These are phyloP conservation scores for Stenodema calcarata DNA, from an alignment of 2,888 invertebrate species.

Conservation along the genomic window DNA sequence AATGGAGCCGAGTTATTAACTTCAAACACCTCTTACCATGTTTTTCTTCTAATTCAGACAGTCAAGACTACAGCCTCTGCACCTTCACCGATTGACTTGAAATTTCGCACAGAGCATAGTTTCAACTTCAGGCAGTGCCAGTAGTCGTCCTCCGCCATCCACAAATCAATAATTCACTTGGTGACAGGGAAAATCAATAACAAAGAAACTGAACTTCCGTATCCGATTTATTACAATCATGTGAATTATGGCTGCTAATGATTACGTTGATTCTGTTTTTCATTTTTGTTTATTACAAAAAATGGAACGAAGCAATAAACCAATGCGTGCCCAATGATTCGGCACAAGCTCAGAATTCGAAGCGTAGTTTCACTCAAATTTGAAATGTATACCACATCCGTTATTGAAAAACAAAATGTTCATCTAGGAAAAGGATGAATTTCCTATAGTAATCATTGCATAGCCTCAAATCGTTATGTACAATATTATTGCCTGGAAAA, in stretches of 20 bases:
- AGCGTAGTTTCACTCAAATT: constrained; percentile 21
- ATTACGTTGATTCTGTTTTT: constrained; percentile 47
- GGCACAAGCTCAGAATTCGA: constrained; percentile 44
- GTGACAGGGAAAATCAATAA: neutral
- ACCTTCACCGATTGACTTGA: no score
- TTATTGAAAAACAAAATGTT: neutral
- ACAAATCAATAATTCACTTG: no score
- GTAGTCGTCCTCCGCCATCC: no score
- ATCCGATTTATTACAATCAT: constrained; percentile 51
- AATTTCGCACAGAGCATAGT: no score
- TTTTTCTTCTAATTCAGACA: no score
- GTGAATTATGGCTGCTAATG: constrained; percentile 54
- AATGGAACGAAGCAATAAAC: constrained; percentile 44
- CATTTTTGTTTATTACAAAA: constrained; percentile 21
- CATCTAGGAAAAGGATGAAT: neutral
- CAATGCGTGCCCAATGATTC: constrained; percentile 17
- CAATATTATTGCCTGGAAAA: constrained; percentile 38
- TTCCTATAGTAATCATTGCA: constrained; percentile 34
- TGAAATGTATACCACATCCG: neutral
- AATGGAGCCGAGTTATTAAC: no score
- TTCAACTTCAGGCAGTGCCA: no score
- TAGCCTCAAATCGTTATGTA: constrained; percentile 51
- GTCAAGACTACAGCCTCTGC: no score
- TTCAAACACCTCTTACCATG: no score
- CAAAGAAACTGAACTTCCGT: neutral